Evolutionary conservation across 2,113 vertebrate species (phyloP), one percentile per base, ranked within the genome.

Genomic region (Philantomba maxwellii): DNA sequence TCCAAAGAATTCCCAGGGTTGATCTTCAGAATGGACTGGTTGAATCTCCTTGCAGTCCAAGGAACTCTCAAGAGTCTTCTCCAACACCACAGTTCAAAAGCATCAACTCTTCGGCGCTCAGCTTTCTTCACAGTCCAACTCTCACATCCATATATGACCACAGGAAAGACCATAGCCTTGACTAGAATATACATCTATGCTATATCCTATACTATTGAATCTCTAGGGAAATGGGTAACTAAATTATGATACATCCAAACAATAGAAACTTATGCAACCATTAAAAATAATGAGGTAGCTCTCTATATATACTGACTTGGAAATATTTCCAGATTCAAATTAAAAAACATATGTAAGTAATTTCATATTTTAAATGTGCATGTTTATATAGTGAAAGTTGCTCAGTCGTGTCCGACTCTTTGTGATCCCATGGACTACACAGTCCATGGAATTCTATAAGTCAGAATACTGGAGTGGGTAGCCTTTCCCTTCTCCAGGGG

Each of bases 251-350:
- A 36, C 16, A 58, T 26, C 21, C 73, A 87, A 96, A 83, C 47
- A 88, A 86, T 12, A 86, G 51, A 73, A 87, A 81, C 26, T 28
- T 85, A 39, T 70, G n/a, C 10, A 60, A 25, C 28, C 45, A 70
- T 80, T 85, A 60, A 45, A 78, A 60, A 80, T 43, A 83, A 94
- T 19, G 33, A 92, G 4, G 2, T 94, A 43, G 78, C 47, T 81
- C 43, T 87, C 53, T 51, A 33, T 78, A 26, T 66, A 39, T 47
- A 57, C 21, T 91, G n/a, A 86, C 23, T 36, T 53, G 26, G 51
- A 88, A 77, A 39, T 87, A 91, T 73, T 92, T 66, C 15, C 25
- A 94, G 57, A 94, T 88, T 92, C 39, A 94, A 87, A 39, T 57
- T 77, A 14, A 64, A 83, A 92, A 87, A 49, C 51, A 70, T 39